Conservation (phyloP, 2,888 invertebrate genomes). For the Lagria hirta region DNA sequence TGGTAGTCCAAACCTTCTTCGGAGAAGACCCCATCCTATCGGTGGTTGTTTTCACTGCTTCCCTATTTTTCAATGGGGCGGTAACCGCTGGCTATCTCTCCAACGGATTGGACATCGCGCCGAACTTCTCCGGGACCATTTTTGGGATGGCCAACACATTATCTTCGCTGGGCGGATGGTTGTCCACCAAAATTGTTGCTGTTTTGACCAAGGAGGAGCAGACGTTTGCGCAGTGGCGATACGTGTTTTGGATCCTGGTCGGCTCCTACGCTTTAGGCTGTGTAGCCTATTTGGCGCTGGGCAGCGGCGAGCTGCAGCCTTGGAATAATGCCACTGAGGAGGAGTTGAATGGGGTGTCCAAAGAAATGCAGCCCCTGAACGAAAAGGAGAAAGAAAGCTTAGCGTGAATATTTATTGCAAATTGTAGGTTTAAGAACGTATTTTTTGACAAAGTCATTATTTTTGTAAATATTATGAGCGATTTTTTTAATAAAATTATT, state of each 20-base stretch:
- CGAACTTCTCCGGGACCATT: constrained; percentile 86
- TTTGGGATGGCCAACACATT: constrained; percentile 87
- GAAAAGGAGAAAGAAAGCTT: constrained; percentile 37
- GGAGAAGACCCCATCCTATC: constrained; percentile 72
- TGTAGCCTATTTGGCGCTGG: constrained; percentile 63
- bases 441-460: too few relatives aligned
- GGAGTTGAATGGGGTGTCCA: constrained; percentile 33
- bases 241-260: constrained; percentile 79
- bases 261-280: constrained; percentile 71
- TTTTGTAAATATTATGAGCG: constrained; percentile 16
- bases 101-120: constrained; percentile 84
- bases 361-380: constrained; percentile 50
- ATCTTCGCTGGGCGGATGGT: constrained; percentile 79
- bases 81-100: constrained; percentile 85
- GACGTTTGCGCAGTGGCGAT: constrained; percentile 76
- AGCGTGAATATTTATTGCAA: constrained; percentile 20
- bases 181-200: constrained; percentile 81
- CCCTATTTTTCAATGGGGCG: constrained; percentile 81
- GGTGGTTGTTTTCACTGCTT: constrained; percentile 75
- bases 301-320: constrained; percentile 66
- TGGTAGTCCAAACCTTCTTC: constrained; percentile 72
- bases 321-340: constrained; percentile 54
- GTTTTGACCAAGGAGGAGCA: constrained; percentile 71
- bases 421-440: constrained; percentile 20
- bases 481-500: constrained; percentile 20